These are phyloP conservation scores for Sylvietta virens DNA, from an alignment of 2,113 vertebrate genomes.

Conservation along the genomic window DNA sequence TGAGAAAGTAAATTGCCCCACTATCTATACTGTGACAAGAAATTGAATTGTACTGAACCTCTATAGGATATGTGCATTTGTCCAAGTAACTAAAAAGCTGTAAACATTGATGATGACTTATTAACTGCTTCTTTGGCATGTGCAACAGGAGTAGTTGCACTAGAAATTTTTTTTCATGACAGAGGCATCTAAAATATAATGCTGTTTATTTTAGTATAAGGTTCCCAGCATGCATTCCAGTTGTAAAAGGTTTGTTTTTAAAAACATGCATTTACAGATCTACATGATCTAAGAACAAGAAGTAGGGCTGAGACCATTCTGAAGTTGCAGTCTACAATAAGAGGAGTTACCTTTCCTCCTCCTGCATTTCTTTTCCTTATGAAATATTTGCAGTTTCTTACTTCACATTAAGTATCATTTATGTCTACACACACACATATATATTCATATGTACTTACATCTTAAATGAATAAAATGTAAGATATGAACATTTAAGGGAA, in stretches of 20 bases:
- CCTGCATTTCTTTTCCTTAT: conserved; percentile 54
- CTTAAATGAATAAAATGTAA: conserved; percentile 53
- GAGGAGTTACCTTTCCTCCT: conserved; percentile 51
- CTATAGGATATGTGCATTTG: background rate
- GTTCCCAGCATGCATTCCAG: conserved; percentile 7
- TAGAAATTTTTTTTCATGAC: background rate
- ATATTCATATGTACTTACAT: background rate
- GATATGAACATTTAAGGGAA: conserved; percentile 43
- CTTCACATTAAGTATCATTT: conserved; percentile 53
- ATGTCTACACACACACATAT: background rate
- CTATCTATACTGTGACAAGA: background rate
- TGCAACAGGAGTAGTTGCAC: background rate
- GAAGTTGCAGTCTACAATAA: conserved; percentile 57
- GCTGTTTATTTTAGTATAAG: conserved; percentile 17
- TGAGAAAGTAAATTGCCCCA: background rate
- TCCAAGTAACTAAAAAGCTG: background rate
- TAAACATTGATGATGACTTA: background rate
- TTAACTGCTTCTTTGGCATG: background rate
- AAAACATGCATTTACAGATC: conserved; percentile 57
- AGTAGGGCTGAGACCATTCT: conserved; percentile 2
- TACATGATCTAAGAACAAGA: conserved; percentile 27
- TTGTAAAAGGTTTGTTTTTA: conserved; percentile 52
- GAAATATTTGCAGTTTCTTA: conserved; percentile 36
- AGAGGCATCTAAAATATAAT: background rate
- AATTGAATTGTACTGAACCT: background rate